Evolutionary conservation across 2,888 invertebrate species (phyloP).

Genomic region (Euzophera pinguis): DNA sequence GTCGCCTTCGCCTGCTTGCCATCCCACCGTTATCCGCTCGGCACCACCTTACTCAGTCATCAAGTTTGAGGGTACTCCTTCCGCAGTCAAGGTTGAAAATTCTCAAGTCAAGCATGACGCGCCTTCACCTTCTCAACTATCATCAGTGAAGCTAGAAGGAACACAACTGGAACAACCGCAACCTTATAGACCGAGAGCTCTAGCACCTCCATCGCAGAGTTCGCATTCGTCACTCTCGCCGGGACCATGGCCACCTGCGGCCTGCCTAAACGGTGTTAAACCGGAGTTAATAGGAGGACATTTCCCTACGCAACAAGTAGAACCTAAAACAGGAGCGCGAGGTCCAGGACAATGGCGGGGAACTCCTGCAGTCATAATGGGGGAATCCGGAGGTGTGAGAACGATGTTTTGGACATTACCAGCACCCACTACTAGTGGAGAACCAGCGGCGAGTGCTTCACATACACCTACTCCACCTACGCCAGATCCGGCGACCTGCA

Average conservation of each 20-base stretch:
- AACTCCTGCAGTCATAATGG: slow-evolving; percentile 95
- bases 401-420: slow-evolving; percentile 84
- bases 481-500: slow-evolving; percentile 70
- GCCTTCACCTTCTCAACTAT: slow-evolving; percentile 51
- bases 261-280: slow-evolving; percentile 88
- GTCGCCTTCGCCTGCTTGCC: slow-evolving; percentile 64
- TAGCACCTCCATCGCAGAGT: slow-evolving; percentile 69
- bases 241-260: slow-evolving; percentile 79
- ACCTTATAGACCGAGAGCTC: slow-evolving; percentile 58
- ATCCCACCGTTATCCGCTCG: slow-evolving; percentile 78
- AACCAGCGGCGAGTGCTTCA: slow-evolving; percentile 71
- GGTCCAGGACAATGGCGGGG: slow-evolving; percentile 75
- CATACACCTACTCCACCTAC: slow-evolving; percentile 80
- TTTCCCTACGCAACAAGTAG: slow-evolving; percentile 70
- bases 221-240: slow-evolving; percentile 56
- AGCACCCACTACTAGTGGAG: slow-evolving; percentile 74
- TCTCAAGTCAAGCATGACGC: slow-evolving; percentile 52
- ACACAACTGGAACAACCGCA: slow-evolving; percentile 50
- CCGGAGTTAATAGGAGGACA: slow-evolving; percentile 88
- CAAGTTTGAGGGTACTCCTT: slow-evolving; percentile 76
- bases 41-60: slow-evolving; percentile 80
- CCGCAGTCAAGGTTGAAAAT: slow-evolving; percentile 54
- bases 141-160: slow-evolving; percentile 71
- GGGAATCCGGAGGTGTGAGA: slow-evolving; percentile 93
- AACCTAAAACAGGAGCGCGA: slow-evolving; percentile 58